Evolutionary conservation across 2,113 vertebrate species (phyloP).

Genomic region (Notothenia coriiceps): DNA sequence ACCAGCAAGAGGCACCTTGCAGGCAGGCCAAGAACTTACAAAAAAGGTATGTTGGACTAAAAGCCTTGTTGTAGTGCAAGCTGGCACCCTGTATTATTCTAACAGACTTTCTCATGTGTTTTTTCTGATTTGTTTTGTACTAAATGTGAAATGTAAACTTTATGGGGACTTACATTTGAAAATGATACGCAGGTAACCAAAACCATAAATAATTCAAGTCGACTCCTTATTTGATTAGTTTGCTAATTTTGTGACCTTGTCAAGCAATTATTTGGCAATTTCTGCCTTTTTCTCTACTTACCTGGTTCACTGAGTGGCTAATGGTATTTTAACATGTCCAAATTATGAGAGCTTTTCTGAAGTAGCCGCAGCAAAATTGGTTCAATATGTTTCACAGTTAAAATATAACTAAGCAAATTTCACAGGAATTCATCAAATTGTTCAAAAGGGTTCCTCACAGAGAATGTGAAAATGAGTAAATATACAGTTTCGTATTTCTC

Average conservation of each 20-base stretch:
- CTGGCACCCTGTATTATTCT: not conserved
- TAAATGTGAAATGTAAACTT: slow-evolving; percentile 16
- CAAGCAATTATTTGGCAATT: slow-evolving; percentile 77
- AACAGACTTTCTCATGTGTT: not conserved
- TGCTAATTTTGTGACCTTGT: slow-evolving; percentile 82
- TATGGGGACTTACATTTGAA: not conserved
- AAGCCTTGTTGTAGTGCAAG: slow-evolving; percentile 10
- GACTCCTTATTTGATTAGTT: slow-evolving; percentile 78
- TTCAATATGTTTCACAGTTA: slow-evolving; percentile 64
- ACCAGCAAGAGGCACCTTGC: slow-evolving; percentile 62
- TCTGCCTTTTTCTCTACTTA: slow-evolving; percentile 76
- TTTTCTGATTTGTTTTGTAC: not conserved
- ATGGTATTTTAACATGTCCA: slow-evolving; percentile 77
- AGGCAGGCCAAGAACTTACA: slow-evolving; percentile 40
- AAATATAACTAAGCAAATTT: slow-evolving; percentile 40
- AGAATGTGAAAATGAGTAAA: slow-evolving; percentile 61
- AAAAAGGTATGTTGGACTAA: slow-evolving; percentile 4
- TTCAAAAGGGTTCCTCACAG: slow-evolving; percentile 62
- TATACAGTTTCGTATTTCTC: slow-evolving; percentile 36
- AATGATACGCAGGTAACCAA: slow-evolving; percentile 23
- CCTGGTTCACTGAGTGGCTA: slow-evolving; percentile 82
- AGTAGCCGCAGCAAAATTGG: slow-evolving; percentile 62
- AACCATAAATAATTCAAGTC: slow-evolving; percentile 69
- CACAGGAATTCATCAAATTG: slow-evolving; percentile 47
- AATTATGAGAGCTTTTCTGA: slow-evolving; percentile 66